Evolutionary conservation across 2,797 vertebrate species (phyloP).

Genomic region (Mormyrus hasselquistii): DNA sequence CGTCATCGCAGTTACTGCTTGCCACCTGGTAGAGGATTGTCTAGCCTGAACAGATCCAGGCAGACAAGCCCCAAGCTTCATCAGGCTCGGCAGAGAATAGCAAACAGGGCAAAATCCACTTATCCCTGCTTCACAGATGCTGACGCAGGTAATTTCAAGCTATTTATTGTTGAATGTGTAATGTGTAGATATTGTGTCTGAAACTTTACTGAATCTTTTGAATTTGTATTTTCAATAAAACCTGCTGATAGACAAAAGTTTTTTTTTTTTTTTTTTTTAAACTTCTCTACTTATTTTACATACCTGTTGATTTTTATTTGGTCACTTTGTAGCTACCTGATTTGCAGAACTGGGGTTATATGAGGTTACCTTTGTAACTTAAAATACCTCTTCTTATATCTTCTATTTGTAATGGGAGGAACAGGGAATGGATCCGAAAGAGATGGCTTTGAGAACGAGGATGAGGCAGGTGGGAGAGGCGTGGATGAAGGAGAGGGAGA

Average conservation of each 20-base stretch:
- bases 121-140: slow-evolving; percentile 65
- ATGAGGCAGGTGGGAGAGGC: slow-evolving; percentile 61
- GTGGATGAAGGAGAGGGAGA: slow-evolving; percentile 61
- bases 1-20: slow-evolving; percentile 66
- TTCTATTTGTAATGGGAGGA: slow-evolving; percentile 46
- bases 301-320: background rate
- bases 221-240: slow-evolving; percentile 10
- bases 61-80: slow-evolving; percentile 67
- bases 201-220: background rate
- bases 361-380: background rate
- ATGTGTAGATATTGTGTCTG: background rate
- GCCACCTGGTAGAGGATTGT: slow-evolving; percentile 56
- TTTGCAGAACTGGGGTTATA: background rate
- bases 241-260: background rate
- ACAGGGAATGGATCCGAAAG: slow-evolving; percentile 62
- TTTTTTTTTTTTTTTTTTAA: background rate
- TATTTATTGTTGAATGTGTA: background rate
- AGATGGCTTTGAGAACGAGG: slow-evolving; percentile 66
- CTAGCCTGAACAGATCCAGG: slow-evolving; percentile 54
- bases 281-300: slow-evolving; percentile 1
- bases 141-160: slow-evolving; percentile 56
- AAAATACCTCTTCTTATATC: background rate
- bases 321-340: background rate
- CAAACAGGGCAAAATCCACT: slow-evolving; percentile 56
- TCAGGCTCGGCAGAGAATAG: slow-evolving; percentile 60